Percentiles rank a stretch among this genome's conserved stretches.
Evolutionary conservation across 2,113 vertebrate species (phyloP).

Genomic region (Elaphurus davidianus): DNA sequence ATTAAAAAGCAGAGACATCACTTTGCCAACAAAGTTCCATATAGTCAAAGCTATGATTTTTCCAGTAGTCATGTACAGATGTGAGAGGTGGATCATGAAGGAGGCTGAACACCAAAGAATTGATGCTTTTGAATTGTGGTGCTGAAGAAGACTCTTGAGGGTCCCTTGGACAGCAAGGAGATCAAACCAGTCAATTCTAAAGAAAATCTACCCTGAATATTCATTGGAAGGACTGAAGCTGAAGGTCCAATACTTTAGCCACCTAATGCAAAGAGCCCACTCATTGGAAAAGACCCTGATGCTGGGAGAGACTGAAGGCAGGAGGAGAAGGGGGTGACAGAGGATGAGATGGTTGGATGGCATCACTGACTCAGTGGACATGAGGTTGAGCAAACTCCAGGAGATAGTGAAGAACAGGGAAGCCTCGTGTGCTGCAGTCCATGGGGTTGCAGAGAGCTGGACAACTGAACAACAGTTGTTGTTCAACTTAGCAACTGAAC

Average conservation of each 20-base stretch:
- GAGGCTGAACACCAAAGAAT: background rate
- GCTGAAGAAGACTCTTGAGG: background rate
- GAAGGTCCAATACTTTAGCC: background rate
- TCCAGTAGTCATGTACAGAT: background rate
- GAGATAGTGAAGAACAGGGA: background rate
- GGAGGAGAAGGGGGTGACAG: background rate
- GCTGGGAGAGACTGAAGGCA: background rate
- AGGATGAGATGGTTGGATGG: background rate
- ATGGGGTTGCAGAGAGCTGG: background rate
- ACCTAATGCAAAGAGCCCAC: background rate
- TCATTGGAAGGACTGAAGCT: background rate
- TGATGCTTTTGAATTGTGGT: background rate
- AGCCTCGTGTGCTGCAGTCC: fast-evolving
- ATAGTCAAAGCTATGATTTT: background rate
- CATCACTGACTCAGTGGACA: background rate
- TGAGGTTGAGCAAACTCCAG: background rate
- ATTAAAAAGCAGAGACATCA: background rate
- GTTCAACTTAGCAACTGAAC: background rate
- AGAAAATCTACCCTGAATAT: background rate
- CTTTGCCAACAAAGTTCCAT: background rate
- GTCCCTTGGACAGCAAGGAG: background rate
- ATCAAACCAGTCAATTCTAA: background rate
- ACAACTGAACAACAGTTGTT: background rate
- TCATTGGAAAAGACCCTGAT: background rate
- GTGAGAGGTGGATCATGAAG: background rate